phyloP scores from a whole-genome alignment of 2,888 invertebrate species.

The Xestia rhomboidea region DNA sequence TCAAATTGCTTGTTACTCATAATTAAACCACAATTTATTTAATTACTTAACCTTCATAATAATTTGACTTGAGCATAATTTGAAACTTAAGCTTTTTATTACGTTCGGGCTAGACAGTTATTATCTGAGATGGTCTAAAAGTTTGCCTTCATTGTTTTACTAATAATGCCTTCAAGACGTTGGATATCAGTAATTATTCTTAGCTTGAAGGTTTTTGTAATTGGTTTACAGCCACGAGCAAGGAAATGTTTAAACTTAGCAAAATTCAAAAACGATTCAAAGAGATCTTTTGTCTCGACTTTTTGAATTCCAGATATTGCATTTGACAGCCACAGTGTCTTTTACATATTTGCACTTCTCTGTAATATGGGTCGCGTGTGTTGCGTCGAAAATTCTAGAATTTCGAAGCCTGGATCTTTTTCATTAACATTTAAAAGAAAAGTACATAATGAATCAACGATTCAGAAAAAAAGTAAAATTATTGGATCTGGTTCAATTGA shows the following conservation, averaged over 20 bases:
- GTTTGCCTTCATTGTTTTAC: conserved; percentile 10
- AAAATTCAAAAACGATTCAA: not conserved
- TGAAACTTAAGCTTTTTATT: conserved; percentile 36
- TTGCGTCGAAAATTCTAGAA: not conserved
- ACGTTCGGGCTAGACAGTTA: conserved; percentile 12
- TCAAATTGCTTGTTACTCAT: not conserved
- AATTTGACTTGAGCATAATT: conserved; percentile 30
- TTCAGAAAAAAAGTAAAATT: not conserved
- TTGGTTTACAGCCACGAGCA: not conserved
- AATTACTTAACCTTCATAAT: conserved; percentile 5
- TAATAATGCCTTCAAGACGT: conserved; percentile 1
- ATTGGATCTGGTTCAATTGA: not conserved
- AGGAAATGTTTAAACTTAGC: not conserved
- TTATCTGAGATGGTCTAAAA: not conserved
- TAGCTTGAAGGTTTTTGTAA: not conserved
- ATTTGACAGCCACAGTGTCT: not conserved
- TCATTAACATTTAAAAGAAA: not conserved
- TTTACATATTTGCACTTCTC: conserved; percentile 2
- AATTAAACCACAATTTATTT: conserved; percentile 9
- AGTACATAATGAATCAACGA: not conserved
- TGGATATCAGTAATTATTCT: not conserved
- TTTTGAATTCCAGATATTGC: not conserved
- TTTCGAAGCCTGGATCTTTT: not conserved
- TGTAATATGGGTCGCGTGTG: not conserved
- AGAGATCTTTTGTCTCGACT: not conserved